phyloP scores from a whole-genome alignment of 2,113 vertebrate species.

The Camelus dromedarius region DNA sequence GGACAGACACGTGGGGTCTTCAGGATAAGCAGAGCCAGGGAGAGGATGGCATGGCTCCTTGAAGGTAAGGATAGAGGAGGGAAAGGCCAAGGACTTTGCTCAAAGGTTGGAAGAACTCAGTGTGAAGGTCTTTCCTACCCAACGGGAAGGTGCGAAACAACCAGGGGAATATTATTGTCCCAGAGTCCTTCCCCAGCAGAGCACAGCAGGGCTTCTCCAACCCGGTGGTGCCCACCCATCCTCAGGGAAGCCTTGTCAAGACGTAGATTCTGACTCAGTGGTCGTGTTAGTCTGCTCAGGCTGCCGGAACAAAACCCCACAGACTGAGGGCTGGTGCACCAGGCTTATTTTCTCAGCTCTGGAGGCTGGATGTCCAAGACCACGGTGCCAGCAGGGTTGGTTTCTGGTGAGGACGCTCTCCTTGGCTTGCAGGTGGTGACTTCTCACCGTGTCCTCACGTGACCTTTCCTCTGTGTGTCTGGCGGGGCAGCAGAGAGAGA shows the following conservation, averaged over 20 bases:
- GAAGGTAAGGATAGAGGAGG: neutral
- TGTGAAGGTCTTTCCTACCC: neutral
- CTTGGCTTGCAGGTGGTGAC: too few relatives aligned
- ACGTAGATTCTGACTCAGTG: neutral
- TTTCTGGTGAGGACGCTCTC: neutral
- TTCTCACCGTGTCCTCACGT: neutral
- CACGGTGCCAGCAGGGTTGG: neutral
- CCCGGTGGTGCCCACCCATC: rapidly evolving
- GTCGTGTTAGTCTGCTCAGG: rapidly evolving
- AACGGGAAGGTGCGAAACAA: rapidly evolving
- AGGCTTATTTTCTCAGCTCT: neutral
- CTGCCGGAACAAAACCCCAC: neutral
- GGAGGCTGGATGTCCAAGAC: neutral
- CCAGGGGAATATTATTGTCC: too few relatives aligned
- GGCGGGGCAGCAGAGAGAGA: neutral
- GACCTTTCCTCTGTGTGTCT: neutral
- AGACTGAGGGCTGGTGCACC: neutral
- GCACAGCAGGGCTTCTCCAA: neutral
- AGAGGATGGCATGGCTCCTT: neutral
- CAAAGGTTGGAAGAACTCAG: rapidly evolving
- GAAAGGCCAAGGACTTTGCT: rapidly evolving
- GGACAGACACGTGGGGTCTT: neutral
- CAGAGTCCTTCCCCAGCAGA: rapidly evolving
- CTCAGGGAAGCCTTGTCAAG: neutral
- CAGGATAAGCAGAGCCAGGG: neutral